Percentiles rank a stretch among this genome's conserved stretches.
Evolutionary conservation across 2,113 vertebrate genomes (phyloP).

Genomic region (Setophaga petechia): DNA sequence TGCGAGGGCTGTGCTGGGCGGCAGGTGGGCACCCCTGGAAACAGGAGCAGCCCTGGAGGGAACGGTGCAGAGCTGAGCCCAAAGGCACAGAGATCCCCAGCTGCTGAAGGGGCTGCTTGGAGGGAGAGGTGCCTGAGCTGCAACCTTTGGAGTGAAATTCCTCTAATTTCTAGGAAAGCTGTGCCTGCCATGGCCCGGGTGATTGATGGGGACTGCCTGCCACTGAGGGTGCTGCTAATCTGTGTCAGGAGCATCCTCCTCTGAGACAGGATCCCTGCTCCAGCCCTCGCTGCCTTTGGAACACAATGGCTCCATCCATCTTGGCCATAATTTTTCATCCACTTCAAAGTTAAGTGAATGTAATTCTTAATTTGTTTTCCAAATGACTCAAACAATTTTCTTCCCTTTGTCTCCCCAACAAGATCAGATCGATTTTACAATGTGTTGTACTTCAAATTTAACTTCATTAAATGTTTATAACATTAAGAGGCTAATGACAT

Average conservation of each 20-base stretch:
- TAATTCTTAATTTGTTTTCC: conserved; percentile 56
- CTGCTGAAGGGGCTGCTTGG: not conserved
- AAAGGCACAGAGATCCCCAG: not conserved
- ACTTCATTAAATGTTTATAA: conserved; percentile 63
- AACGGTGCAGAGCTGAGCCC: accelerated
- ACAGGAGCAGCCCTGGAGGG: not conserved
- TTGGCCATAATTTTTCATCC: not conserved
- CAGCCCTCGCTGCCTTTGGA: not conserved
- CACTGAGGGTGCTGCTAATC: not conserved
- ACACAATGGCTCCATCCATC: not conserved
- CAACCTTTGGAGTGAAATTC: not conserved
- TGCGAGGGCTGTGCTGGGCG: not conserved
- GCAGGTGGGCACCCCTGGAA: not conserved
- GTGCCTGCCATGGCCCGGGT: not conserved
- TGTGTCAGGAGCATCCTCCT: not conserved
- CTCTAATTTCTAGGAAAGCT: not conserved
- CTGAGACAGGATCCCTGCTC: not conserved
- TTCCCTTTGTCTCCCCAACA: conserved; percentile 33
- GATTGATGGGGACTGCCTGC: not conserved
- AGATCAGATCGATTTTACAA: conserved; percentile 47
- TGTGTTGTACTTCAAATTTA: conserved; percentile 60
- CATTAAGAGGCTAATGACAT: conserved; percentile 45
- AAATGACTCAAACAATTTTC: conserved; percentile 42
- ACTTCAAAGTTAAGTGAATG: conserved; percentile 43
- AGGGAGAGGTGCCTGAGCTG: accelerated